Percentiles rank a stretch among this genome's conserved stretches.
Conservation (phyloP, 92 coral and sea anemone genomes). For the Palythoa grandis region DNA sequence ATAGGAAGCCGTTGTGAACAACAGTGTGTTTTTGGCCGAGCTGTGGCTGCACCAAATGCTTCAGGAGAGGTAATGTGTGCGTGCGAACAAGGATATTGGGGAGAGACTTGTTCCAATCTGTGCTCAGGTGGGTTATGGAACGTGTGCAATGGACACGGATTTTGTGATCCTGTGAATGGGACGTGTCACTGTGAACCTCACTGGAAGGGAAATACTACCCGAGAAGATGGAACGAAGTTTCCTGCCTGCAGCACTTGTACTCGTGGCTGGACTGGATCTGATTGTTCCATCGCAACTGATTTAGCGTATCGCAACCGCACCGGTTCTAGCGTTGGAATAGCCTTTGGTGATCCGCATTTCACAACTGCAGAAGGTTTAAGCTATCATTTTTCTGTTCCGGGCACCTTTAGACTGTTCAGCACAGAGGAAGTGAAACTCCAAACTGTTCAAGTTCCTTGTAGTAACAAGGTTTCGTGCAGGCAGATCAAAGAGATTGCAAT, state of each 20-base stretch:
- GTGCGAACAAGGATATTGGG: slow-evolving; percentile 73
- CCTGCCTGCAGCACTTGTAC: slow-evolving; percentile 62
- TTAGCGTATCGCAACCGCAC: slow-evolving; percentile 31
- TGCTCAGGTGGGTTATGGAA: slow-evolving; percentile 75
- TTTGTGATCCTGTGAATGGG: slow-evolving; percentile 63
- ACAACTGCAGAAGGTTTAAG: slow-evolving; percentile 54
- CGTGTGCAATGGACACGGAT: slow-evolving; percentile 67
- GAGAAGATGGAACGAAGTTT: slow-evolving; percentile 17
- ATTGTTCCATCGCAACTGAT: slow-evolving; percentile 61
- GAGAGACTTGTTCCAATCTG: slow-evolving; percentile 49
- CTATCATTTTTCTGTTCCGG: slow-evolving; percentile 66
- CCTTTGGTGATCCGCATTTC: slow-evolving; percentile 72
- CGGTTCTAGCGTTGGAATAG: slow-evolving; percentile 43
- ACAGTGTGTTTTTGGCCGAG: slow-evolving; percentile 57
- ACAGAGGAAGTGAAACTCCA: slow-evolving; percentile 37
- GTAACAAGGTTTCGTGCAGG: slow-evolving; percentile 52
- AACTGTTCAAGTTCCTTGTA: slow-evolving; percentile 65
- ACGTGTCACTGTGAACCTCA: slow-evolving; percentile 64
- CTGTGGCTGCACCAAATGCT: slow-evolving; percentile 46
- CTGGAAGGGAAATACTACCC: slow-evolving; percentile 53
- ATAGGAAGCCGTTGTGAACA: slow-evolving; percentile 59
- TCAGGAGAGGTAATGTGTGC: slow-evolving; percentile 44
- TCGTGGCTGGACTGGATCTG: slow-evolving; percentile 58
- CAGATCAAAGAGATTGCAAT: slow-evolving; percentile 57
- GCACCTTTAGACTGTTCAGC: slow-evolving; percentile 49